Percentiles rank a stretch among this genome's conserved stretches.
Conservation (phyloP, 2,797 vertebrate species). For the Epinephelus coioides region DNA sequence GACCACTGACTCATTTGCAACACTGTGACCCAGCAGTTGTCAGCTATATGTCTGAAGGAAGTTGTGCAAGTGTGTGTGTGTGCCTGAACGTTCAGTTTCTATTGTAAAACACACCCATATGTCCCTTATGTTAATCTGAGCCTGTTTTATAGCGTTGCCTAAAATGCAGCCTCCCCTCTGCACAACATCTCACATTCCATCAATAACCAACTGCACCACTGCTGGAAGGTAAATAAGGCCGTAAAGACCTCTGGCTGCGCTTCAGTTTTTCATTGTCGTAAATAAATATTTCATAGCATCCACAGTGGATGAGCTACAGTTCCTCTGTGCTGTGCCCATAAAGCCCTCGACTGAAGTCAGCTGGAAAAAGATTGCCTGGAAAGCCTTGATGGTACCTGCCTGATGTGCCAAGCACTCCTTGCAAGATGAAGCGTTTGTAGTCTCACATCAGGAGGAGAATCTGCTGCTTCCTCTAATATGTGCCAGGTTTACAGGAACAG, state of each 20-base stretch:
- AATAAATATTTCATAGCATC: slow-evolving; percentile 61
- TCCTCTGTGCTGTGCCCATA: slow-evolving; percentile 41
- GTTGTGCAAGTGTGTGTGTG: slow-evolving; percentile 6
- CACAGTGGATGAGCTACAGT: slow-evolving; percentile 48
- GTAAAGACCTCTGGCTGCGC: slow-evolving; percentile 16
- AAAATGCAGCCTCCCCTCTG: slow-evolving; percentile 10
- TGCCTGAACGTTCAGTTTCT: slow-evolving; percentile 12
- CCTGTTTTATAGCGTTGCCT: not conserved
- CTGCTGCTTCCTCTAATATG: slow-evolving; percentile 41
- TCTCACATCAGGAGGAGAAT: slow-evolving; percentile 49
- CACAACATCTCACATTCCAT: not conserved
- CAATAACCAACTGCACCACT: slow-evolving; percentile 19
- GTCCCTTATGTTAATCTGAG: not conserved
- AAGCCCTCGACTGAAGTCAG: slow-evolving; percentile 49
- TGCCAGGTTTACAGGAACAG: slow-evolving; percentile 3
- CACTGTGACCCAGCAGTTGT: slow-evolving; percentile 37
- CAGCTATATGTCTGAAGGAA: slow-evolving; percentile 12
- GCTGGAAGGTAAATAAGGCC: slow-evolving; percentile 33
- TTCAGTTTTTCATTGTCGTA: slow-evolving; percentile 22
- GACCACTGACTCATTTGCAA: slow-evolving; percentile 41
- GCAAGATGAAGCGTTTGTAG: slow-evolving; percentile 34
- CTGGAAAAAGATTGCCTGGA: slow-evolving; percentile 49
- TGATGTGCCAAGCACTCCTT: slow-evolving; percentile 48
- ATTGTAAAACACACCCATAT: not conserved
- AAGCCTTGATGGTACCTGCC: slow-evolving; percentile 56